Evolutionary conservation across 2,888 invertebrate species (phyloP).

Genomic region (Campopleginae sp.): DNA sequence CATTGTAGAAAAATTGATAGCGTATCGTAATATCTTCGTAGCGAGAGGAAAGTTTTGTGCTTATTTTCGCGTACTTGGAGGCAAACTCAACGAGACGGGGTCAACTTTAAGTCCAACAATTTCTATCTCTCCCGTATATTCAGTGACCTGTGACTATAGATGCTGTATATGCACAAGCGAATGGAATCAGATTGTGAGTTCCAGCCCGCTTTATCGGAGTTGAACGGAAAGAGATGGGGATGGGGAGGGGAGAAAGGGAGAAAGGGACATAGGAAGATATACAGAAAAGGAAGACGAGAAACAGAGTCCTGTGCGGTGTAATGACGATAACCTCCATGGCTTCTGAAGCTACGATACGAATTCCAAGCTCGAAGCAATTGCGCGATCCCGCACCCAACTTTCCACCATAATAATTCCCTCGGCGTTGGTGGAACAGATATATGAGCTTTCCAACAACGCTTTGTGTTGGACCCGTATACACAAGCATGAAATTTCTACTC

Average conservation of each 20-base stretch:
- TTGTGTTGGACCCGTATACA: conserved; percentile 52
- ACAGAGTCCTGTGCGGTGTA: conserved; percentile 75
- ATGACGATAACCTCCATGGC: conserved; percentile 81
- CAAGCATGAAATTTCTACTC: conserved; percentile 43
- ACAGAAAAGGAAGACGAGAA: conserved; percentile 73
- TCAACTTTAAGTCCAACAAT: conserved; percentile 52
- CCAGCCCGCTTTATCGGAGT: conserved; percentile 56
- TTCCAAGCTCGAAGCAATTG: conserved; percentile 51
- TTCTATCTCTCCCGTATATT: conserved; percentile 49
- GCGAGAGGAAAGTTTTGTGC: not conserved
- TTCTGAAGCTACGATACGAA: conserved; percentile 75
- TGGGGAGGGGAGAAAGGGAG: conserved; percentile 26
- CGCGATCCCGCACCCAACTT: conserved; percentile 31
- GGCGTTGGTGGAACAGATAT: conserved; percentile 26
- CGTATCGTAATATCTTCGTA: not conserved
- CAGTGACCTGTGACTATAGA: conserved; percentile 42
- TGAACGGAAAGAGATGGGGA: conserved; percentile 28
- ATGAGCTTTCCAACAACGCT: conserved; percentile 33
- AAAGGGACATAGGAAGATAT: conserved; percentile 27
- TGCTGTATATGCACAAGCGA: conserved; percentile 36
- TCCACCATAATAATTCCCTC: conserved; percentile 38
- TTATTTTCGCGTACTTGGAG: conserved; percentile 25
- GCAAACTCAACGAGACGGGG: conserved; percentile 32
- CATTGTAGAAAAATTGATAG: not conserved
- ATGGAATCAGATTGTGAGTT: conserved; percentile 53